Base-by-base conservation (phyloP, 2,113 vertebrate species). In the Nannobrachium achirus region DNA sequence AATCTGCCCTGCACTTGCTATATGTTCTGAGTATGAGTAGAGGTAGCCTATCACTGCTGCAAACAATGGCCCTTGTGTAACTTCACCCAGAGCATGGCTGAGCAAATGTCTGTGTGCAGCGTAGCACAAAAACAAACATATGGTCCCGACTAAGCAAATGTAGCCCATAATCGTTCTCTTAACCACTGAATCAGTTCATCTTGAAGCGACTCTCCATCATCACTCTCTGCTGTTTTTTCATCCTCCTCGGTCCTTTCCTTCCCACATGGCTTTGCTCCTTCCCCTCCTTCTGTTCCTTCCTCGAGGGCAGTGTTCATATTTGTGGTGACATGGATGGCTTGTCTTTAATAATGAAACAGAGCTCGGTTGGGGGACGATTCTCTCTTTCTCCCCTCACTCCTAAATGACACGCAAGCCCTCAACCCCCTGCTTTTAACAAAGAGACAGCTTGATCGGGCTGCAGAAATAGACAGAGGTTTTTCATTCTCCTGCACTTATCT, bases 321-420 rank as follows among this genome's bases (percentile, higher is more conserved):
- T 75, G 62, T 83, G 65, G 63, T 63, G 58, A 52, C 25, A 46
- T 20, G 55, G 19, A 69, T 76, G 58, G 68, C 71, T 82, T 80
- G 59, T 57, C 78, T 38, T 59, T 46, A 85, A 84, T 85, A 76
- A 82, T 73, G 59, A 79, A 81, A 66, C 56, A 18, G 40, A 46
- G 71, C 78, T 70, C 70, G 74, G 78, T 51, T 25, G 14, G 52
- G 75, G 71, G 41, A 38, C 55, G 51, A 19, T 71, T 81, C 58
- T 46, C 44, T 45, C 44, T 25, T 57, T 74, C 77, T 81, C 57
- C 60, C 66, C 69, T 75, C 48, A 56, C 4, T 9, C 63, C 50
- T 71, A 67, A 82, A 84, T 72, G 64, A 57, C 64, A 57, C 46
- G 51, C n/a, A 25, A 33, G 45, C 38, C 6, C n/a, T 3, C 11